Conservation (phyloP, 2,797 vertebrate species). For the Lerista edwardsae region DNA sequence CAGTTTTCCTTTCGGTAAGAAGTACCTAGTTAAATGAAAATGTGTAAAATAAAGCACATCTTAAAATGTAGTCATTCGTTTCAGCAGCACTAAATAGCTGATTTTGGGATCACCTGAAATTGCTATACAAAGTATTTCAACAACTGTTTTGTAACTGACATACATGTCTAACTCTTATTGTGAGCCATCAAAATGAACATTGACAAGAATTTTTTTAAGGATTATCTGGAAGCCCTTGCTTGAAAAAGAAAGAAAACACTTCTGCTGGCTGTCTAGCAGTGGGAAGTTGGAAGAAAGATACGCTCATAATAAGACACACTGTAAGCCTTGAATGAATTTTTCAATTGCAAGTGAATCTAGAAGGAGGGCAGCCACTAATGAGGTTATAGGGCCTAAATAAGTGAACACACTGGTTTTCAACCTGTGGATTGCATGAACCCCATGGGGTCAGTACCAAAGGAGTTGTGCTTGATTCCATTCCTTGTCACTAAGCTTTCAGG, state of each 20-base stretch:
- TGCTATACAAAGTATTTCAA: constrained; percentile 39
- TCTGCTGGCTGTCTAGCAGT: constrained; percentile 35
- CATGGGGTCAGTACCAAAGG: not conserved
- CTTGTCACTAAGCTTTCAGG: not conserved
- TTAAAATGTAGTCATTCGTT: not conserved
- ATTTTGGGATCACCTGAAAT: constrained; percentile 15
- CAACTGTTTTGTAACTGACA: constrained; percentile 30
- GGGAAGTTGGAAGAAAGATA: constrained; percentile 34
- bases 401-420: not conserved
- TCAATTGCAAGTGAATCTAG: constrained; percentile 18
- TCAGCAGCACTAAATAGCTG: constrained; percentile 8
- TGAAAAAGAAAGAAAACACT: constrained; percentile 30
- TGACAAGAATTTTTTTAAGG: constrained; percentile 15
- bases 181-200: constrained; percentile 5
- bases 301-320: constrained; percentile 47
- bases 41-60: not conserved
- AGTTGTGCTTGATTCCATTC: not conserved
- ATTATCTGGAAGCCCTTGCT: constrained; percentile 32
- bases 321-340: constrained; percentile 45
- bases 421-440: fast-evolving
- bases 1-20: not conserved
- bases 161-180: constrained; percentile 23
- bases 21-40: not conserved
- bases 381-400: fast-evolving
- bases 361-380: constrained; percentile 23